Evolutionary conservation across 2,113 vertebrate genomes (phyloP), one percentile per base, ranked within the genome.

Genomic region (Ornithorhynchus anatinus): DNA sequence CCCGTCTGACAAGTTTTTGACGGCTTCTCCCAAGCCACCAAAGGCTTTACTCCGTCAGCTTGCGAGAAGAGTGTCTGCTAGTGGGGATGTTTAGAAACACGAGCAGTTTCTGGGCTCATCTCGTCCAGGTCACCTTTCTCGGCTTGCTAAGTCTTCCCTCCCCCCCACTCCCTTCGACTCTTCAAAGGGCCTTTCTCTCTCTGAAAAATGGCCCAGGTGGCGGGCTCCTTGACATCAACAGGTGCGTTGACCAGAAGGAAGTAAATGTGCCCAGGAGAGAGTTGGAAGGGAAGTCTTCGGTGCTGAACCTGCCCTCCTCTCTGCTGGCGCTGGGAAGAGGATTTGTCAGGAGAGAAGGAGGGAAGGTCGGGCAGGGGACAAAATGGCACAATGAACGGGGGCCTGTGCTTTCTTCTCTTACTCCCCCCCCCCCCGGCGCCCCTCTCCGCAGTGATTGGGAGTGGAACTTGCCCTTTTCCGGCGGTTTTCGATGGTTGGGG

Each of bases 211-310:
- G 58, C 69, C 75, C 59, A 50, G 39, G 58, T 36, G 48, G 15
- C 3, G 44, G 23, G 44, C 53, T 79, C 61, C 1, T 23, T 12
- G 67, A 32, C 31, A 25, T 33, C 20, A 70, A 72, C 80, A 89
- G 82, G 84, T 84, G 86, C 84, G 86, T 59, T 43, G 44, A 37
- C 68, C 48, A 63, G 39, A 59, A 54, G 22, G 33, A 62, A 78
- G 63, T 31, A 4, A 73, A n/a, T 31, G 25, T 19, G 61, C n/a
- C 17, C 20, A 58, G 40, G 11, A 63, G 6, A 10, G 16, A 74
- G n/a, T 47, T 39, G 25, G 20, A 10, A 25, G 17, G 3, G 2
- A 40, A 3, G 14, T n/a, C n/a, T n/a, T 16, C 2, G 11, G 11
- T 25, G 11, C 32, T 4, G 23, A 27, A 20, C 5, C 23, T 7